Conservation (phyloP, 2,797 vertebrate species). For the Phalanger gymnotis region DNA sequence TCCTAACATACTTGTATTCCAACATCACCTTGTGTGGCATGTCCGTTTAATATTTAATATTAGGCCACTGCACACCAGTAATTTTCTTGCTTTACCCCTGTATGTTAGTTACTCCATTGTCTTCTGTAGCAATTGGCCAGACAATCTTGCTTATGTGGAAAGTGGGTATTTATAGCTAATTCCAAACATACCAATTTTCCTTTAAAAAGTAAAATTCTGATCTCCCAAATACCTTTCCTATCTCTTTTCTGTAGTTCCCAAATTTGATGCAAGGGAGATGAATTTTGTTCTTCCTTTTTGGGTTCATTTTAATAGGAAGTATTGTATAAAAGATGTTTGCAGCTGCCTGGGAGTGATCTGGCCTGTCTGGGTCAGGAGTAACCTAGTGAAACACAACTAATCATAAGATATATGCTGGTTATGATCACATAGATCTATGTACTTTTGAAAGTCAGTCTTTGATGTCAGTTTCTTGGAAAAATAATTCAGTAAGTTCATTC, state of each 20-base stretch:
- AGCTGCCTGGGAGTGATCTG: slow-evolving; percentile 61
- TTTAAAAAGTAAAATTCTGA: neutral
- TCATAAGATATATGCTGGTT: slow-evolving; percentile 92
- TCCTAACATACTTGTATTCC: neutral
- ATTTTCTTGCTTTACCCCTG: neutral
- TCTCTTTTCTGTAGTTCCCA: slow-evolving; percentile 45
- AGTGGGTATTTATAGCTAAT: neutral
- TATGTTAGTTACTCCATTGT: neutral
- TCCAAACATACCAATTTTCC: neutral
- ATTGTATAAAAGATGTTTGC: slow-evolving; percentile 74
- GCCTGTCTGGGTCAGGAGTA: slow-evolving; percentile 27
- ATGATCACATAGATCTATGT: slow-evolving; percentile 97
- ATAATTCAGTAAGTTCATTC: slow-evolving; percentile 96
- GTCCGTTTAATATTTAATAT: neutral
- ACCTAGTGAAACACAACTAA: slow-evolving; percentile 89
- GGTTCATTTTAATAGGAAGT: slow-evolving; percentile 79
- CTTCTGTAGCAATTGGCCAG: neutral
- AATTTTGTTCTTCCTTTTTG: slow-evolving; percentile 69
- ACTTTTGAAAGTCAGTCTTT: slow-evolving; percentile 95
- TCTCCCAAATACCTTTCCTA: slow-evolving; percentile 8
- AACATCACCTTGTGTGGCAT: neutral
- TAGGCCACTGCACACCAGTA: neutral
- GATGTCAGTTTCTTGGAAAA: slow-evolving; percentile 92
- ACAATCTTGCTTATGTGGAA: neutral
- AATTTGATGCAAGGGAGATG: slow-evolving; percentile 36